Evolutionary conservation across 2,113 vertebrate genomes (phyloP), one percentile per base, ranked within the genome.

Genomic region (Mirza zaza): DNA sequence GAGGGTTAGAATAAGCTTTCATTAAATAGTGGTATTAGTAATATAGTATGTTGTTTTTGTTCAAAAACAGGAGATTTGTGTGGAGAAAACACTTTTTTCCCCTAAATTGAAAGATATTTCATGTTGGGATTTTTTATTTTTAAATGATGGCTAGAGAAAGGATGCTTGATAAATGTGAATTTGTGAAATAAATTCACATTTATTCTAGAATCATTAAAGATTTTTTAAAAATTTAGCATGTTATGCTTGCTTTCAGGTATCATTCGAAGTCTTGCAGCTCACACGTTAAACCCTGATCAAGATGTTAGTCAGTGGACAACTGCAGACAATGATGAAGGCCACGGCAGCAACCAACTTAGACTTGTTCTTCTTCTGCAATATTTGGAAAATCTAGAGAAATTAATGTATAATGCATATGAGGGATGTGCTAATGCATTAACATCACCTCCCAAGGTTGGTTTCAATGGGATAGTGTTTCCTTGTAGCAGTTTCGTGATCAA

Each of bases 391-490:
- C 97, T 99, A 97, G 99, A 99, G 97, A 99, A 99, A 96, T 97
- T 99, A 96, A 99, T 99, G 99, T 99, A 99, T 98, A 99, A 99
- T 52, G 99, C 99, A 6, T 99, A 99, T 11, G 99, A 99, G 97
- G 99, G 99, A 97, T 99, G 99, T 48, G 99, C 99, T 79, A 99
- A 99, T 77, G 99, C 99, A 1, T 99, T 99, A 55, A 99, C 99
- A 0, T 99, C 99, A 20, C 99, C 99, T 10, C 99, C 99, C 23
- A 99, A 99, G 99, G 99, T 99, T 97, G 81, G 98, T 98, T 65
- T 93, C 14, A 9, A 2, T 67, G 29, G 75, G 36, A n/a, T 57
- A 59, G 32, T 93, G 18, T 76, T 91, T 68, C 39, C 63, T 85
- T 67, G 39, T 86, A 39, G 39, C 27, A 68, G 42, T 68, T 59